phyloP scores from a whole-genome alignment of 1,140 invertebrate genomes.

The Tigriopus japonicus region DNA sequence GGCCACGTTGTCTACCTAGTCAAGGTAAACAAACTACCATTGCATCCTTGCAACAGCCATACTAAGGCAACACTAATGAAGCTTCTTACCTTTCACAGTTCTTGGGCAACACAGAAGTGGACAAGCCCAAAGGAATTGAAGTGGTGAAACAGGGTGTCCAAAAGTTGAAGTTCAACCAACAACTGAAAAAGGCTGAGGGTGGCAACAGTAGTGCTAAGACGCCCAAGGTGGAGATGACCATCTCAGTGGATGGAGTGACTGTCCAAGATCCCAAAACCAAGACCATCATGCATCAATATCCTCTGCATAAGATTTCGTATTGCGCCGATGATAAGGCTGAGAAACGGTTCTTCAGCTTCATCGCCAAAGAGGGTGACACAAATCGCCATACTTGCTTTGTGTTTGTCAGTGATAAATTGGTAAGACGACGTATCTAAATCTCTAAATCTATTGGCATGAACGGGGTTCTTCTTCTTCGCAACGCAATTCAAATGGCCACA shows the following conservation, averaged over 20 bases:
- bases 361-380: slow-evolving; percentile 63
- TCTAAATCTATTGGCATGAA: no score
- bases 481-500: no score
- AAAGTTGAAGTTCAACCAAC: slow-evolving; percentile 81
- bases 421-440: slow-evolving; percentile 23
- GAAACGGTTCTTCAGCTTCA: slow-evolving; percentile 91
- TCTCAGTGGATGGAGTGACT: slow-evolving; percentile 84
- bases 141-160: slow-evolving; percentile 88
- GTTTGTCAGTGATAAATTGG: slow-evolving; percentile 82
- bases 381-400: slow-evolving; percentile 87
- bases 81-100: slow-evolving; percentile 43
- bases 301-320: slow-evolving; percentile 90
- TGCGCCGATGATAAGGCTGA: slow-evolving; percentile 95
- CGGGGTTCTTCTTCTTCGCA: no score
- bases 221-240: slow-evolving; percentile 61
- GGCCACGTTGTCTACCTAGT: slow-evolving; percentile 91
- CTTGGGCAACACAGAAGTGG: slow-evolving; percentile 75
- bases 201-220: slow-evolving; percentile 49
- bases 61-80: background rate
- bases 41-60: background rate
- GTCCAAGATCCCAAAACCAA: slow-evolving; percentile 59
- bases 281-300: slow-evolving; percentile 77
- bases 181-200: slow-evolving; percentile 71
- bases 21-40: slow-evolving; percentile 44
- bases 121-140: slow-evolving; percentile 88